These are phyloP conservation scores for Wiebesia pumilae DNA, from an alignment of 1,140 invertebrate genomes.

Conservation along the genomic window DNA sequence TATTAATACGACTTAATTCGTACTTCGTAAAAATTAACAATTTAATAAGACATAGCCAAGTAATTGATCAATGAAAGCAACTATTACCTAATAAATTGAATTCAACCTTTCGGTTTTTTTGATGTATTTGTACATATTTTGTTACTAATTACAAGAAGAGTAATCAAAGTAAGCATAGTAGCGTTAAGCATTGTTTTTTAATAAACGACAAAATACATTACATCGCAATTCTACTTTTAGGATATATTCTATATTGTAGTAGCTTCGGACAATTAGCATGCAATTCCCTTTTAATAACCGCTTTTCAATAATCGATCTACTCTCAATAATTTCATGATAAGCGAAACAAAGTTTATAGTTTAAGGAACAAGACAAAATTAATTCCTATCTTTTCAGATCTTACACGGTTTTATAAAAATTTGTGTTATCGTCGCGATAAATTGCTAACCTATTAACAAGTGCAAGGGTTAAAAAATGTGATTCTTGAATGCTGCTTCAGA, in stretches of 20 bases:
- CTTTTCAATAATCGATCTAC: neutral
- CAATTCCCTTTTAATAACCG: neutral
- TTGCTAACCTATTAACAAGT: neutral
- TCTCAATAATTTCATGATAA: neutral
- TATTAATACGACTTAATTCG: neutral
- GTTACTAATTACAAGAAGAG: neutral
- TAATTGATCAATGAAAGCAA: neutral
- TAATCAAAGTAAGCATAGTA: neutral
- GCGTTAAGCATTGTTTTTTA: neutral
- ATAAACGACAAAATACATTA: neutral
- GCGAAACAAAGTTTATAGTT: neutral
- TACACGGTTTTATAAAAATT: neutral
- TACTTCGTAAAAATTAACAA: neutral
- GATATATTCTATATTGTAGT: too few relatives aligned
- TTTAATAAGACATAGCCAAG: neutral
- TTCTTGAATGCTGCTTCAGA: neutral
- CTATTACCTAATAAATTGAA: neutral
- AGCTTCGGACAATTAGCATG: too few relatives aligned
- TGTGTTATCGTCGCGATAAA: neutral
- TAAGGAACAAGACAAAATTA: neutral
- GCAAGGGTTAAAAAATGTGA: conserved; percentile 18
- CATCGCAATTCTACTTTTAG: neutral
- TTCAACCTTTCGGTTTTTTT: neutral
- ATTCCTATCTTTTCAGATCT: neutral
- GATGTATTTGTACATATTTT: neutral